Evolutionary conservation across 2,113 vertebrate species (phyloP).

Genomic region (Antechinus flavipes): DNA sequence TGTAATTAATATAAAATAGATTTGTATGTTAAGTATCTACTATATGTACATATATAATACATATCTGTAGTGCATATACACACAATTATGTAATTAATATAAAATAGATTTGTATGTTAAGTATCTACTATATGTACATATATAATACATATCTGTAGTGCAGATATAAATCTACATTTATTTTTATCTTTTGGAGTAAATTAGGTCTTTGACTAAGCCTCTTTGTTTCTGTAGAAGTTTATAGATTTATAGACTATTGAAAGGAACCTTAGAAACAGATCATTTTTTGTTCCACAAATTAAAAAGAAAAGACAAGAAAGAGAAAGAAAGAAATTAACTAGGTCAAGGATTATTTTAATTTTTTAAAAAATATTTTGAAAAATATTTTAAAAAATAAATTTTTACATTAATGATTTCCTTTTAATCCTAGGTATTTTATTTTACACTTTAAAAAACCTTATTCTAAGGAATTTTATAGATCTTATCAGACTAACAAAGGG

Average conservation of each 20-base stretch:
- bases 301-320: not conserved
- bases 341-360: not conserved
- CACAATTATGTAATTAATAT: not conserved
- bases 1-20: not conserved
- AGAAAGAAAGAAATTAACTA: not conserved
- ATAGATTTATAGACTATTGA: not conserved
- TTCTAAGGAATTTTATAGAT: not conserved
- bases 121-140: not conserved
- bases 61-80: not conserved
- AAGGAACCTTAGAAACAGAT: not conserved
- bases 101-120: not conserved
- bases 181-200: not conserved
- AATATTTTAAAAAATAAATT: not conserved
- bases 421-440: not conserved
- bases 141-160: not conserved
- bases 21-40: not conserved
- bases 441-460: not conserved
- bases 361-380: not conserved
- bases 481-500: not conserved
- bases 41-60: not conserved
- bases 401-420: not conserved
- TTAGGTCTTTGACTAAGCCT: not conserved
- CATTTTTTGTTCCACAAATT: not conserved
- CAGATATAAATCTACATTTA: not conserved
- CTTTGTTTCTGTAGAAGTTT: not conserved